phyloP scores from a whole-genome alignment of 2,797 vertebrate genomes.

The Megalops cyprinoides region DNA sequence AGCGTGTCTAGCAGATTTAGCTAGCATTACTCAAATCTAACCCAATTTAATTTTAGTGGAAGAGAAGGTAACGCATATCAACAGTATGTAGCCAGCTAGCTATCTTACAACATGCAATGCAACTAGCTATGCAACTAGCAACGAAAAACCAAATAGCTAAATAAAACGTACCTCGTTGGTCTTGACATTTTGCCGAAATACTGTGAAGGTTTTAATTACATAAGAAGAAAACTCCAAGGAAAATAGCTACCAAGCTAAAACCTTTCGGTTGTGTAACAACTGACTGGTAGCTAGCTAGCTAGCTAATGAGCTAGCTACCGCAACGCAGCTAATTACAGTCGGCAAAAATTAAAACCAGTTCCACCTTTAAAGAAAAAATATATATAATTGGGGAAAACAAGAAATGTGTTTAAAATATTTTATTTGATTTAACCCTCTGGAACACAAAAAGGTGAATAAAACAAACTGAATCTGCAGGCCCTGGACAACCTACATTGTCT shows the following conservation, averaged over 20 bases:
- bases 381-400: constrained; percentile 22
- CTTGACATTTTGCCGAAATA: constrained; percentile 45
- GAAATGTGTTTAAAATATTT: constrained; percentile 34
- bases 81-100: background rate
- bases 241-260: constrained; percentile 28
- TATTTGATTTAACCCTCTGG: constrained; percentile 35
- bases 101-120: constrained; percentile 25
- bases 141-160: constrained; percentile 4
- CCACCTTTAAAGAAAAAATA: constrained; percentile 17
- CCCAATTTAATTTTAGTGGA: background rate
- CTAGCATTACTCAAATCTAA: too few species aligned
- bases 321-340: constrained; percentile 7
- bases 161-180: constrained; percentile 45
- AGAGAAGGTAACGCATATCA: background rate
- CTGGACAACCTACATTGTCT: constrained; percentile 33
- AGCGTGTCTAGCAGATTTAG: too few species aligned
- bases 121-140: background rate
- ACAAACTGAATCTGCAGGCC: constrained; percentile 40
- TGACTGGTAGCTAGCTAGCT: constrained; percentile 29
- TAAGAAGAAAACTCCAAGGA: constrained; percentile 19
- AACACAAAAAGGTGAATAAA: constrained; percentile 44
- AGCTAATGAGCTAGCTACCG: constrained; percentile 29
- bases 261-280: constrained; percentile 21
- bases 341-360: constrained; percentile 19
- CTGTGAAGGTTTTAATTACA: constrained; percentile 22